phyloP scores from a whole-genome alignment of 2,888 invertebrate species.

The Drosophila flavopinicola region DNA sequence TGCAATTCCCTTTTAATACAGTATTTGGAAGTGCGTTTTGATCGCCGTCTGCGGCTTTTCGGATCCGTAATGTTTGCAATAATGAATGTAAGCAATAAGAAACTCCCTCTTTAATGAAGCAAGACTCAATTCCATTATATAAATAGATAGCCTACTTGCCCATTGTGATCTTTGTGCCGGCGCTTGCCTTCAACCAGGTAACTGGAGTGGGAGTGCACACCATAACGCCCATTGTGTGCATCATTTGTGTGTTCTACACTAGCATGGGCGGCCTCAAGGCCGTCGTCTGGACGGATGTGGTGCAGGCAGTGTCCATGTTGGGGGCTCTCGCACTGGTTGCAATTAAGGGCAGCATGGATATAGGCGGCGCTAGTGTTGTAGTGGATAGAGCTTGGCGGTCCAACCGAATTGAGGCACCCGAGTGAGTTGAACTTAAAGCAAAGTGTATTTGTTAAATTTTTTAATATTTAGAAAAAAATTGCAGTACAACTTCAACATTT shows the following conservation, averaged over 20 bases:
- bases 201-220: slow-evolving; percentile 93
- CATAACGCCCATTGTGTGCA: slow-evolving; percentile 92
- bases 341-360: slow-evolving; percentile 90
- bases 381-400: slow-evolving; percentile 89
- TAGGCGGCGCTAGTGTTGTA: slow-evolving; percentile 89
- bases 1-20: slow-evolving; percentile 82
- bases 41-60: slow-evolving; percentile 89
- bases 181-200: slow-evolving; percentile 93
- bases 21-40: slow-evolving; percentile 90
- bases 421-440: slow-evolving; percentile 84
- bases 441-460: too few species aligned
- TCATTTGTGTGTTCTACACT: slow-evolving; percentile 94
- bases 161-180: slow-evolving; percentile 92
- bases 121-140: slow-evolving; percentile 83
- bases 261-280: slow-evolving; percentile 92
- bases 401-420: slow-evolving; percentile 89
- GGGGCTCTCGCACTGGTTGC: slow-evolving; percentile 90
- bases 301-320: slow-evolving; percentile 91
- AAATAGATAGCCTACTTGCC: slow-evolving; percentile 91
- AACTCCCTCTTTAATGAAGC: background rate
- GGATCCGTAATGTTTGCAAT: slow-evolving; percentile 90
- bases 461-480: too few species aligned
- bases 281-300: slow-evolving; percentile 91
- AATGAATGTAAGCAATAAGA: slow-evolving; percentile 87
- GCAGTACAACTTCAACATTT: too few species aligned